A percentile compares a stretch with the other conserved stretches of the same genome.
Conservation (phyloP, 1,140 invertebrate species). For the Dendroctonus ponderosae region DNA sequence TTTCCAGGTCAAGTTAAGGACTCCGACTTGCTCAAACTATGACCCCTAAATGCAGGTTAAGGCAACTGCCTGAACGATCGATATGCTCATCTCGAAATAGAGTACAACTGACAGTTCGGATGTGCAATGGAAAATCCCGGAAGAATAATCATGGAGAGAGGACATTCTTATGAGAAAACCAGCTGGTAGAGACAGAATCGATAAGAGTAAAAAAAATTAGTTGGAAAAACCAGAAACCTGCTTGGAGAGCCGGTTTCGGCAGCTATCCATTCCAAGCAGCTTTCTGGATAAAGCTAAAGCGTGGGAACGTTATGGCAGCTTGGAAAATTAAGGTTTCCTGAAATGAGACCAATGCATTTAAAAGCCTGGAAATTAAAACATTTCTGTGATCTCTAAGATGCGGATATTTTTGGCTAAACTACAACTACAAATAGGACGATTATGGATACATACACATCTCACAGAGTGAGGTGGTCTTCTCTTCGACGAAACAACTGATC, state of each 20-base stretch:
- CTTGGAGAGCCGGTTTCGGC: too few relatives aligned
- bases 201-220: too few relatives aligned
- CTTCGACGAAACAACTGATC: constrained; percentile 29
- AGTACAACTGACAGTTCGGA: not conserved
- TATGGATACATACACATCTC: constrained; percentile 25
- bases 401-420: not conserved
- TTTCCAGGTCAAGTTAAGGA: constrained; percentile 6
- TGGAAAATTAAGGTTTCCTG: too few relatives aligned
- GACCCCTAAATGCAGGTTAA: constrained; percentile 23
- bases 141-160: not conserved
- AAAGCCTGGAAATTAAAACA: not conserved
- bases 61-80: constrained; percentile 5
- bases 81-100: constrained; percentile 7
- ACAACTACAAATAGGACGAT: too few relatives aligned
- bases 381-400: not conserved
- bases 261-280: too few relatives aligned
- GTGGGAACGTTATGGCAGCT: too few relatives aligned
- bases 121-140: constrained; percentile 8
- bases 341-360: too few relatives aligned
- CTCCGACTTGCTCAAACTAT: constrained; percentile 15
- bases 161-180: not conserved
- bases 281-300: too few relatives aligned
- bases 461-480: constrained; percentile 24
- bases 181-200: too few relatives aligned
- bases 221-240: too few relatives aligned